Evolutionary conservation across 2,113 vertebrate species (phyloP), one percentile per base, ranked within the genome.

Genomic region (Osmerus eperlanus): DNA sequence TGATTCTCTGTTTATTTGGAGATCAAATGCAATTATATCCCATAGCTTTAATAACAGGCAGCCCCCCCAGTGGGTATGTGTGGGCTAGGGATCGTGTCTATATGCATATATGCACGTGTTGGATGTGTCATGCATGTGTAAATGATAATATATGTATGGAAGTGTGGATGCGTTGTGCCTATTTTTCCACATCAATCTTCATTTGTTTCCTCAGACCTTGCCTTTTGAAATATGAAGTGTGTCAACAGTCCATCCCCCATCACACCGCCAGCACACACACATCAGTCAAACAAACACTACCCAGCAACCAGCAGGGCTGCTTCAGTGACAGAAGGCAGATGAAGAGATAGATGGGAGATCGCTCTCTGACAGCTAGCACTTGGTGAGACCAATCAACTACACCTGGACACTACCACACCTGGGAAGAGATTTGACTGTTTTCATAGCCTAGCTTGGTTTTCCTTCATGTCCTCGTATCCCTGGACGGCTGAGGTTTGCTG

Each of bases 11-110:
- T 88, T 92, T 91, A 92, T 92, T 92, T 88, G 87, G 86, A 91
- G 89, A 93, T 92, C 90, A 92, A 91, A 92, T 89, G 90, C 90
- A 92, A 93, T 92, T 91, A 91, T 86, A 90, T 90, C 86, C 85
- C 87, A 86, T 89, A 87, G 85, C 87, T 90, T 86, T 92, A 91
- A 92, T 92, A 92, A 90, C 87, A 84, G 71, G 81, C 19, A 79
- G 86, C 87, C 78, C 65, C 64, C 75, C 72, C 68, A 77, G 72
- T 86, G 88, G 85, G 83, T 88, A 80, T 83, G 83, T 81, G 83
- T 82, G 79, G 69, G 71, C 23, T 72, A 77, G 65, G 81, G 65
- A 73, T 12, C 69, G 74, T 36, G 41, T 60, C 28, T 52, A 61
- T 52, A 61, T 62, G 32, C 41, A 61, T 61, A 51, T 41, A 41